phyloP scores from a whole-genome alignment of 2,797 vertebrate species.

The Anisognathus igniventris region DNA sequence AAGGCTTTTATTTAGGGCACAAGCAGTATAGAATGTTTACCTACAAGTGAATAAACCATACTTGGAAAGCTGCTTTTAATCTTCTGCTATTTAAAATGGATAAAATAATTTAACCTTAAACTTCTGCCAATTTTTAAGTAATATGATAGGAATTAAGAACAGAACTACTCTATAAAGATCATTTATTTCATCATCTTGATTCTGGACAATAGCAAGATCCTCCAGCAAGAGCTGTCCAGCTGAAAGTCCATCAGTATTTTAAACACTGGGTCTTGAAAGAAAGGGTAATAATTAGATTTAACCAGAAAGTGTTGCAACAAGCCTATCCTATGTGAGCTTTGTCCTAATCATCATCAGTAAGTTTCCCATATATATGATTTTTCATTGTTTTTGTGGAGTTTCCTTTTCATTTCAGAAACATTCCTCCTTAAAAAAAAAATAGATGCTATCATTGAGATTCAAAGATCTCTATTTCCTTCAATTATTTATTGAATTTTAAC shows the following conservation, averaged over 20 bases:
- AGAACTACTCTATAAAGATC: background rate
- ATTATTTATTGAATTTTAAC: background rate
- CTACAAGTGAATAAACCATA: background rate
- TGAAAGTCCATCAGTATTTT: background rate
- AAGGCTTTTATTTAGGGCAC: background rate
- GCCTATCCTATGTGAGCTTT: background rate
- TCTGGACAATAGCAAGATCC: background rate
- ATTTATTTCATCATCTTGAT: background rate
- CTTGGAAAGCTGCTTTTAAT: background rate
- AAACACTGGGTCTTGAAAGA: background rate
- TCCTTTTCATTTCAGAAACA: background rate
- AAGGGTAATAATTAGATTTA: background rate
- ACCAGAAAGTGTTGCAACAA: background rate
- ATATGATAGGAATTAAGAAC: background rate
- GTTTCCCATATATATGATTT: background rate
- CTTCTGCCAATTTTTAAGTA: background rate
- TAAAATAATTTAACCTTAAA: background rate
- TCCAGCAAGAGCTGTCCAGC: background rate
- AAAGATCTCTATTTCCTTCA: background rate
- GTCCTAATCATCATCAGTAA: background rate
- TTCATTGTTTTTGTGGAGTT: background rate
- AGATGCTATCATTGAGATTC: background rate
- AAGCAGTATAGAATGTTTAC: background rate
- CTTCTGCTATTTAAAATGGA: background rate
- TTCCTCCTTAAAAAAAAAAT: background rate